Conservation (phyloP, 1,140 invertebrate genomes). For the Eumaeus atala region DNA sequence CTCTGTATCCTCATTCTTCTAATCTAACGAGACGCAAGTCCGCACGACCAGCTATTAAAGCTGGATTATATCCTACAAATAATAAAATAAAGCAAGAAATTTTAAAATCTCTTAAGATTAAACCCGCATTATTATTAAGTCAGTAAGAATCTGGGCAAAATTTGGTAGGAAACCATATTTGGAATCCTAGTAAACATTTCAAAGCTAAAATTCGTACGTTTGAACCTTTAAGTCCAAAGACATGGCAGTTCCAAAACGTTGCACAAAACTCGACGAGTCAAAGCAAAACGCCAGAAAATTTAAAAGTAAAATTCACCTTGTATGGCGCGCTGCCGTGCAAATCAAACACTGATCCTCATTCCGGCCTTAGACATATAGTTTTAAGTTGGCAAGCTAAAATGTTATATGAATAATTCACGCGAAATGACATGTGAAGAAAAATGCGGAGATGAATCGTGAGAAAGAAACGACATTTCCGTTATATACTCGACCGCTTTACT, state of each 20-base stretch:
- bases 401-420: conserved; percentile 8
- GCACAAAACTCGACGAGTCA: conserved; percentile 3
- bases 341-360: conserved; percentile 2
- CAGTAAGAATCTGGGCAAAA: background rate
- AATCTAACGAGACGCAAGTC: too few relatives aligned
- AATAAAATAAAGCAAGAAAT: too few relatives aligned
- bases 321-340: background rate
- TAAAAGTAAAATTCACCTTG: conserved; percentile 6
- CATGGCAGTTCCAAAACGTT: background rate
- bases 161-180: background rate
- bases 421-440: background rate
- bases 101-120: too few relatives aligned
- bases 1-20: too few relatives aligned
- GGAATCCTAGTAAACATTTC: background rate
- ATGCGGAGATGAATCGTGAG: background rate
- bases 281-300: conserved; percentile 6
- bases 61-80: too few relatives aligned
- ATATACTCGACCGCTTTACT: too few relatives aligned
- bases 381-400: conserved; percentile 7
- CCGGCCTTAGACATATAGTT: conserved; percentile 2
- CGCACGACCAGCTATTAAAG: too few relatives aligned
- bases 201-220: conserved; percentile 4
- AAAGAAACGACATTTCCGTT: too few relatives aligned
- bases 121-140: too few relatives aligned
- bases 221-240: background rate